phyloP scores from a whole-genome alignment of 1,140 invertebrate genomes.

The Dufourea novaeangliae region DNA sequence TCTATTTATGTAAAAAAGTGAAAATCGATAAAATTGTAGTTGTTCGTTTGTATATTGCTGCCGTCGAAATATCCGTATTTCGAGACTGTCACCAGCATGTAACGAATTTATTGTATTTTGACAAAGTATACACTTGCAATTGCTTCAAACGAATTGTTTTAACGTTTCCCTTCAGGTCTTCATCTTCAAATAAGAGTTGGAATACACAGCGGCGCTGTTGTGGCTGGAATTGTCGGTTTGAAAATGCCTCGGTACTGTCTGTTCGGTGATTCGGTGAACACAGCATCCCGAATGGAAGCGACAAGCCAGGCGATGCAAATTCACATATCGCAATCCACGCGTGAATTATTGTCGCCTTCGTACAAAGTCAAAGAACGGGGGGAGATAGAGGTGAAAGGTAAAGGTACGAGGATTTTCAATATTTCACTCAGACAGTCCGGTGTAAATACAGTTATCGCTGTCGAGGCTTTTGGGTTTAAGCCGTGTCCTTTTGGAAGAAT shows the following conservation, averaged over 20 bases:
- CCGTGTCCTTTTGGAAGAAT: too few species aligned
- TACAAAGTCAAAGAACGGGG: constrained; percentile 92
- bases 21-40: too few species aligned
- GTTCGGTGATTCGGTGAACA: constrained; percentile 96
- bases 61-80: too few species aligned
- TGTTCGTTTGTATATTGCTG: too few species aligned
- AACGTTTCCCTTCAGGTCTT: constrained; percentile 84
- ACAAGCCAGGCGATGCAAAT: constrained; percentile 96
- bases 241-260: constrained; percentile 98
- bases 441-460: too few species aligned
- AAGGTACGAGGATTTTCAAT: constrained; percentile 83
- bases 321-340: constrained; percentile 95
- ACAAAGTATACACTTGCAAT: too few species aligned
- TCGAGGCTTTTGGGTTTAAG: too few species aligned
- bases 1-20: too few species aligned
- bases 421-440: background rate
- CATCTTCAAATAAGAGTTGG: constrained; percentile 95
- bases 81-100: too few species aligned
- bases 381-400: constrained; percentile 92
- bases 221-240: constrained; percentile 96
- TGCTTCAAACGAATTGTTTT: too few species aligned
- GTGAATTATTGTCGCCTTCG: constrained; percentile 87
- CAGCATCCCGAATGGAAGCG: constrained; percentile 95
- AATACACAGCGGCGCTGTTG: constrained; percentile 94
- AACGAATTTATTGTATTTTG: too few species aligned